Evolutionary conservation across 1,140 invertebrate species (phyloP).

Genomic region (Melipona quadrifasciata): DNA sequence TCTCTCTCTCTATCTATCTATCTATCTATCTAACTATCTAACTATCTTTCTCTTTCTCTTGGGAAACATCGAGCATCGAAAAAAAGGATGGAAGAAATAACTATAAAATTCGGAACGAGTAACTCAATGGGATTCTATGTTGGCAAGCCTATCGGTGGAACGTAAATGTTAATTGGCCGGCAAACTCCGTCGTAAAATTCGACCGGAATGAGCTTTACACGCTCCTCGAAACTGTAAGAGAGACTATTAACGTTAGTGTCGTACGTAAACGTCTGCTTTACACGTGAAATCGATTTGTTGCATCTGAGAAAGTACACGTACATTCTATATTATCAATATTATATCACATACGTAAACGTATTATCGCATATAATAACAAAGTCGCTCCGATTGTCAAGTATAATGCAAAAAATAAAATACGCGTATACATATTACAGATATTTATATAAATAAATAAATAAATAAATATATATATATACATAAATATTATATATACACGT

Average conservation of each 20-base stretch:
- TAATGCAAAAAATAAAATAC: conserved; percentile 11
- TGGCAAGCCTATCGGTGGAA: conserved; percentile 60
- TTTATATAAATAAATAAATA: conserved; percentile 32
- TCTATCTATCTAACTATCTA: too few relatives aligned
- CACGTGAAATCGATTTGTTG: conserved; percentile 68
- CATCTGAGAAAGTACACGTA: conserved; percentile 68
- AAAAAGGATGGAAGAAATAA: conserved; percentile 26
- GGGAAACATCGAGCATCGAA: not conserved
- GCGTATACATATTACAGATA: conserved; percentile 32
- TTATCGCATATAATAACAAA: conserved; percentile 9
- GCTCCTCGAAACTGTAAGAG: conserved; percentile 58
- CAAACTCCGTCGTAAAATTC: conserved; percentile 63
- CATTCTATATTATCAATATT: conserved; percentile 34
- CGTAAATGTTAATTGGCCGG: conserved; percentile 65
- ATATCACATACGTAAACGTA: conserved; percentile 17
- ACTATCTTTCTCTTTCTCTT: conserved; percentile 8
- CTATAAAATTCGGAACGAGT: conserved; percentile 54
- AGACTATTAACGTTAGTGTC: conserved; percentile 68
- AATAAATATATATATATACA: conserved; percentile 29
- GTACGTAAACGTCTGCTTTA: conserved; percentile 67
- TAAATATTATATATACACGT: conserved; percentile 35
- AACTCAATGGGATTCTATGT: conserved; percentile 56
- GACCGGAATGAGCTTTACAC: conserved; percentile 60
- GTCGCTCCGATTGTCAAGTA: conserved; percentile 30
- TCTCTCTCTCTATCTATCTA: not conserved